These are phyloP conservation scores for Ptychoptera albimana DNA, from an alignment of 2,888 invertebrate genomes.

Conservation along the genomic window DNA sequence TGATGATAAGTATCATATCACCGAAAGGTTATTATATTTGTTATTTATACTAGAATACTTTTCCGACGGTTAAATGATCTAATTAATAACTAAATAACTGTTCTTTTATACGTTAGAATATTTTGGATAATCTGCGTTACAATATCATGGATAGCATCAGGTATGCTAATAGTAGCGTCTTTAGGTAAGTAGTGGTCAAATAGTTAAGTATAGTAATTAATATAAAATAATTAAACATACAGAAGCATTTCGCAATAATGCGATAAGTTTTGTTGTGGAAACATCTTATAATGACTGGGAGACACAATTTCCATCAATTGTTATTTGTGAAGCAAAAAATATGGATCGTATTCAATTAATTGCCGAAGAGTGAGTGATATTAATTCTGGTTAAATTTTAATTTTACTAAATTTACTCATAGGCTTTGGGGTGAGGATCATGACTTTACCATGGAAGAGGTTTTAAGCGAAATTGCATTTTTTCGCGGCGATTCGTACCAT, in stretches of 20 bases:
- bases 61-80: too few relatives aligned
- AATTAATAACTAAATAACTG: too few relatives aligned
- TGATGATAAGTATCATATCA: constrained; percentile 39
- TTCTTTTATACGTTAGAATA: constrained; percentile 25
- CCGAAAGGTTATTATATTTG: constrained; percentile 34
- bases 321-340: constrained; percentile 51
- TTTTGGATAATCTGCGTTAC: constrained; percentile 50
- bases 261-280: constrained; percentile 62
- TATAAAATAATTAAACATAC: background rate
- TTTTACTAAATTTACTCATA: constrained; percentile 14
- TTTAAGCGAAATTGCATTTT: constrained; percentile 50
- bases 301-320: constrained; percentile 54
- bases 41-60: too few relatives aligned
- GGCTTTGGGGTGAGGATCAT: constrained; percentile 48
- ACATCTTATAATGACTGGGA: constrained; percentile 58
- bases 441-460: constrained; percentile 54
- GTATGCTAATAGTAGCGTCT: constrained; percentile 43
- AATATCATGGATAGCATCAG: constrained; percentile 53
- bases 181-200: constrained; percentile 18
- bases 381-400: background rate
- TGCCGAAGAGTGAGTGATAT: constrained; percentile 39
- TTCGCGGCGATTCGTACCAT: constrained; percentile 47
- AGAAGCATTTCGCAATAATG: constrained; percentile 43
- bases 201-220: background rate
- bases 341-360: constrained; percentile 42